Base-by-base conservation (phyloP, 1,140 invertebrate genomes). In the Drosophila pseudoananassae region DNA sequence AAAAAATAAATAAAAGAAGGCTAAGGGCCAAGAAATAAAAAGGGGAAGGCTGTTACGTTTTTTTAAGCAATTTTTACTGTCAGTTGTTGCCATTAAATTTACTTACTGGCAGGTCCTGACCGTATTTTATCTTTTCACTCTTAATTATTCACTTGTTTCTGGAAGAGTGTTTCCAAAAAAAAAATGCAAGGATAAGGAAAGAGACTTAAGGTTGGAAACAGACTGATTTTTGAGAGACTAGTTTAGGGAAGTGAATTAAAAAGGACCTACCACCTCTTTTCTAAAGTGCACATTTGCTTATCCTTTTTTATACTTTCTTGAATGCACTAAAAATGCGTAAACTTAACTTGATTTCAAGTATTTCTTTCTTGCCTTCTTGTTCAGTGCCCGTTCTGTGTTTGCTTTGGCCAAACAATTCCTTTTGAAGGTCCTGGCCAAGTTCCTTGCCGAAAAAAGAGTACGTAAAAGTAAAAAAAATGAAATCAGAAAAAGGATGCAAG, bases 351-450 rank as follows among this genome's bases (percentile, higher is more conserved):
- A 75, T 75, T 74, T 74, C 31, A 51, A 45, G 23, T 10, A 59
- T 58, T 66, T 69, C 57, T 64, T 75, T 45, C 33, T 10, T 46
- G 46, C 29, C 46, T 50, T 38, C 17, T 43, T 57, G 15, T 51
- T 54, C 20, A 49, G 53, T 65, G 61, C 40, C 65, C 27, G 53
- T 84, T 78, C 80, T 64, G 68, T 82, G 82, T 87, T 75, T 87
- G 60, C 70, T 50, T 71, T 82, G 68, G 68, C 73, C 82, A 87
- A 84, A 84, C 82, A 84, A 77, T 71, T 71, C 66, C 66, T 61
- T 75, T 65, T 65, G 72, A 57, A 66, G 59, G 65, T 76, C 54
- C 25, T 63, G 56, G 49, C 76, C 58, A 75, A 76, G 58, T 75
- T 56, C 60, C 68, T 54, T 47, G 59, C 52, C 31, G 66, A 58